These are phyloP conservation scores for Synodontis membranacea DNA, from an alignment of 2,113 vertebrate species.

Conservation along the genomic window DNA sequence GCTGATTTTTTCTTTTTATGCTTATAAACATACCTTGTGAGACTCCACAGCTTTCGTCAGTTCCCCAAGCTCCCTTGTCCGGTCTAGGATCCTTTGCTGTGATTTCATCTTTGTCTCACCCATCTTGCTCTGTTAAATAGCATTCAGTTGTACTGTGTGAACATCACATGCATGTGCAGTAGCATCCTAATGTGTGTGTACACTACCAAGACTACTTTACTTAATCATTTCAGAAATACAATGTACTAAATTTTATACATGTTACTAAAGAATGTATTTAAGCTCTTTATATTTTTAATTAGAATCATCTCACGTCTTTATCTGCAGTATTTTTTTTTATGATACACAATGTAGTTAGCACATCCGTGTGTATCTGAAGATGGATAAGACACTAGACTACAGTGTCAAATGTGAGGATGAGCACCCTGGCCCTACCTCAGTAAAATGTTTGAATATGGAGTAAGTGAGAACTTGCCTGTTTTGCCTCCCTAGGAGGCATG, in stretches of 20 bases:
- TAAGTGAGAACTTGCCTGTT: neutral
- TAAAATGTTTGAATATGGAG: neutral
- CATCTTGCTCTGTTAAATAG: conserved; percentile 24
- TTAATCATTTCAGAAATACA: neutral
- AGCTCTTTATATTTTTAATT: neutral
- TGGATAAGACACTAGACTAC: neutral
- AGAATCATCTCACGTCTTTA: neutral
- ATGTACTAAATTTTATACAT: neutral
- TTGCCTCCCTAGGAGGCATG: neutral
- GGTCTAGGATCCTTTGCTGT: conserved; percentile 58
- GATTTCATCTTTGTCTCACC: conserved; percentile 62
- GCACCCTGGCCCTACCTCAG: neutral
- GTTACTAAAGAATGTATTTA: neutral
- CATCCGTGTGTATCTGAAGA: neutral
- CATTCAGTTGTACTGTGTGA: conserved; percentile 29
- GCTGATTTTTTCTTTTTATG: neutral
- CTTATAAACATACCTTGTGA: conserved; percentile 60
- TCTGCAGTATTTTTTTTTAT: neutral
- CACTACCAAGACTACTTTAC: neutral
- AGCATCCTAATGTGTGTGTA: neutral
- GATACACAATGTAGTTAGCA: neutral
- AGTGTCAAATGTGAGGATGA: neutral
- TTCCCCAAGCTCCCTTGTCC: conserved; percentile 64
- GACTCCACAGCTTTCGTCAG: conserved; percentile 64
- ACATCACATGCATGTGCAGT: neutral